Percentiles rank a stretch among this genome's conserved stretches.
Conservation (phyloP, 2,113 vertebrate genomes). For the Oreochromis niloticus region DNA sequence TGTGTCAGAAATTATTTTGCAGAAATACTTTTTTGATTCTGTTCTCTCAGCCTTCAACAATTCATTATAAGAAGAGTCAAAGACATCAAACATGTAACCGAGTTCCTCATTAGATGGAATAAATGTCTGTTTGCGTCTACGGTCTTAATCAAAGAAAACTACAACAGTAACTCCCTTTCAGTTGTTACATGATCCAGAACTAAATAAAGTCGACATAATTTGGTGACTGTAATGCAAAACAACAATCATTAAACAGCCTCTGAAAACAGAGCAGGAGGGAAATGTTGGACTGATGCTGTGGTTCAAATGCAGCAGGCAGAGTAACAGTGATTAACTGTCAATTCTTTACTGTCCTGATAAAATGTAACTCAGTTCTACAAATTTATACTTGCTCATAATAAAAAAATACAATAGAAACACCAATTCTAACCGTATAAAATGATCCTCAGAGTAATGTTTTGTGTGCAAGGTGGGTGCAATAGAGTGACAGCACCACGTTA, state of each 20-base stretch:
- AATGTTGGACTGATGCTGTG: background rate
- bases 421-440: background rate
- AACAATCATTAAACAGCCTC: background rate
- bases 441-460: background rate
- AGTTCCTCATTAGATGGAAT: background rate
- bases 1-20: background rate
- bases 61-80: background rate
- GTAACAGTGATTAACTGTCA: background rate
- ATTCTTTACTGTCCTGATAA: background rate
- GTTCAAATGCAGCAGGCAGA: background rate
- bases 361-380: background rate
- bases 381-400: background rate
- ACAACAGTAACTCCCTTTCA: background rate
- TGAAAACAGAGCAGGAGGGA: background rate
- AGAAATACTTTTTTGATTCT: background rate
- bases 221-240: background rate
- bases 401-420: background rate
- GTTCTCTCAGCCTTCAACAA: background rate
- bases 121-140: background rate
- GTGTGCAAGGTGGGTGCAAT: background rate
- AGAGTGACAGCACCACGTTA: background rate
- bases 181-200: background rate
- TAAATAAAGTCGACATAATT: background rate
- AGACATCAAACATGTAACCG: background rate
- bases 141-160: background rate